These are phyloP conservation scores for Anguilla pacifica DNA, from an alignment of 2,797 vertebrate species.

Conservation along the genomic window DNA sequence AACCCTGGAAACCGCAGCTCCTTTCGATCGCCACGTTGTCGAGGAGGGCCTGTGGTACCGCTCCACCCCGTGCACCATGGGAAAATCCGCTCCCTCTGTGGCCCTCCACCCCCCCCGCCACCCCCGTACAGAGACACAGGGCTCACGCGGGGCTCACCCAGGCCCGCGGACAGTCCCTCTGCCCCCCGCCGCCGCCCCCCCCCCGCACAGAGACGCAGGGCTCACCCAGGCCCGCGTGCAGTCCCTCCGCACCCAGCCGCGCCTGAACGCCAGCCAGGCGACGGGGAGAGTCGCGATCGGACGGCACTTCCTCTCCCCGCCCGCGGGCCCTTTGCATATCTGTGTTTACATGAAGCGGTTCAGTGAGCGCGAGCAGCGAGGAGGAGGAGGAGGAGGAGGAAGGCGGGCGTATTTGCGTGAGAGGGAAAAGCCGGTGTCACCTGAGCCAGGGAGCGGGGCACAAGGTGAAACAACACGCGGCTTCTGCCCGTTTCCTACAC, in stretches of 20 bases:
- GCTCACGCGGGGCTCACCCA: too few relatives aligned
- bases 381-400: background rate
- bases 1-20: slow-evolving; percentile 54
- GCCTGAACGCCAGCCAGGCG: background rate
- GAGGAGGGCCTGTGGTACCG: background rate
- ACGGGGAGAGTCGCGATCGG: background rate
- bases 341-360: slow-evolving; percentile 34
- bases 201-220: too few relatives aligned
- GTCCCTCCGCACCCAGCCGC: background rate
- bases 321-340: slow-evolving; percentile 15
- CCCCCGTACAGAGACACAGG: background rate
- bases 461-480: background rate
- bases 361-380: slow-evolving; percentile 7
- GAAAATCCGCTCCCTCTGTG: background rate
- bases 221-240: too few relatives aligned
- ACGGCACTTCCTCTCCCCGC: background rate
- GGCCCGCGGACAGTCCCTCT: too few relatives aligned
- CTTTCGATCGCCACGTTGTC: slow-evolving; percentile 63
- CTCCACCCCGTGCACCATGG: background rate
- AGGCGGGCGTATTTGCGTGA: slow-evolving; percentile 26
- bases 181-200: too few relatives aligned
- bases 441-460: background rate
- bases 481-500: background rate
- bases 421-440: background rate
- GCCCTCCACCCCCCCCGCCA: background rate